A percentile compares a stretch with the other conserved stretches of the same genome.
Conservation (phyloP, 2,113 vertebrate species). For the Pimephales promelas region DNA sequence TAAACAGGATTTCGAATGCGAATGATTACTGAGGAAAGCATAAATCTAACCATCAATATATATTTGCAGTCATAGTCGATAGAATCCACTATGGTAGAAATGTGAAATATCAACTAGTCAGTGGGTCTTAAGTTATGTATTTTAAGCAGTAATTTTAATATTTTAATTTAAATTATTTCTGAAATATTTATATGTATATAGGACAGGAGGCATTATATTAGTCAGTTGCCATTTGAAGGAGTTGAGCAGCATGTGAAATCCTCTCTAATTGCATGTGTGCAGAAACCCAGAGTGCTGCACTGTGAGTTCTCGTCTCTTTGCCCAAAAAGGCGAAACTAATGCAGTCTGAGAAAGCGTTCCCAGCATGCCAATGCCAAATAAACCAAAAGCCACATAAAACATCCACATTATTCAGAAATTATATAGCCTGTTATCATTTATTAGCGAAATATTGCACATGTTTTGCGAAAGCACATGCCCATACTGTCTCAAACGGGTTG, state of each 20-base stretch:
- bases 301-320: constrained; percentile 3
- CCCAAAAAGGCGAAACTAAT: constrained; percentile 38
- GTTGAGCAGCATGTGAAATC: constrained; percentile 27
- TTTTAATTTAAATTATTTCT: no score
- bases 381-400: constrained; percentile 16
- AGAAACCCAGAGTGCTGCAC: constrained; percentile 5
- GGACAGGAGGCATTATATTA: background rate
- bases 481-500: constrained; percentile 17
- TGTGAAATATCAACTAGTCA: background rate
- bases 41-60: background rate
- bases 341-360: constrained; percentile 17
- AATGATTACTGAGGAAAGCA: background rate
- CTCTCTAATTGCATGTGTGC: constrained; percentile 20
- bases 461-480: background rate
- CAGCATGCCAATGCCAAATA: constrained; percentile 26
- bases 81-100: background rate
- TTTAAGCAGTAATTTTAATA: no score
- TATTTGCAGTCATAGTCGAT: background rate
- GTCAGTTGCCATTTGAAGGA: background rate
- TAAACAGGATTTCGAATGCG: background rate
- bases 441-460: background rate
- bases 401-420: background rate
- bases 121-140: background rate
- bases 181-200: background rate
- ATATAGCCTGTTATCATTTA: constrained; percentile 24